Evolutionary conservation across 2,888 invertebrate species (phyloP).

Genomic region (Protonemura montana): DNA sequence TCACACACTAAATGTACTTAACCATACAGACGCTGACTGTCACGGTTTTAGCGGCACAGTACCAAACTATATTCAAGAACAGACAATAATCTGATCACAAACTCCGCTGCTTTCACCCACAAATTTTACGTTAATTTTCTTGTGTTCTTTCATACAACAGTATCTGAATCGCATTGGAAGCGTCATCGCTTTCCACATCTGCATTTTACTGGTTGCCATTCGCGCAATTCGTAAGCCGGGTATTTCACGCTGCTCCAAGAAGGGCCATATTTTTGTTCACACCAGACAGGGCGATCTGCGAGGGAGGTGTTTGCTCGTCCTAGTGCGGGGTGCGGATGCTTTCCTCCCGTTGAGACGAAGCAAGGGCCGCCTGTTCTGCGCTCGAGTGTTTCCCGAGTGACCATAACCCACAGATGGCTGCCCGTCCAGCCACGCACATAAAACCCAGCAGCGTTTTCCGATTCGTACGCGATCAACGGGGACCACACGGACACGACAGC

Average conservation of each 20-base stretch:
- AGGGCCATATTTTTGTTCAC: background rate
- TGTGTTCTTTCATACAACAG: no score
- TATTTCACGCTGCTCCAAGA: background rate
- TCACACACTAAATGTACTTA: background rate
- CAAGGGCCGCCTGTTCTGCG: background rate
- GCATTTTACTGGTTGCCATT: background rate
- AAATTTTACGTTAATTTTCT: no score
- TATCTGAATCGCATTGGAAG: no score
- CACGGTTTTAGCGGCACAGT: background rate
- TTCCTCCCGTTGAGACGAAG: background rate
- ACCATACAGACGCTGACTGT: background rate
- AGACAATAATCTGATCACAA: no score
- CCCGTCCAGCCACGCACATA: background rate
- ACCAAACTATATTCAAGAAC: no score
- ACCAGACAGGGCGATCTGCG: background rate
- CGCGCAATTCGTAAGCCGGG: background rate
- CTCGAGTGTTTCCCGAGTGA: background rate
- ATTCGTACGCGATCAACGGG: background rate
- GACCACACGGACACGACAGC: background rate
- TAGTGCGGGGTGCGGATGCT: background rate
- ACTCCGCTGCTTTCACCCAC: no score
- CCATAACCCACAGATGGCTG: conserved; percentile 1
- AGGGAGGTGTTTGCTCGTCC: background rate
- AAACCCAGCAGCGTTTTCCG: background rate
- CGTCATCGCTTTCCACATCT: background rate